A percentile compares a stretch with the other conserved stretches of the same genome.
phyloP scores from a whole-genome alignment of 2,888 invertebrate species.

The Drosophila atripex region DNA sequence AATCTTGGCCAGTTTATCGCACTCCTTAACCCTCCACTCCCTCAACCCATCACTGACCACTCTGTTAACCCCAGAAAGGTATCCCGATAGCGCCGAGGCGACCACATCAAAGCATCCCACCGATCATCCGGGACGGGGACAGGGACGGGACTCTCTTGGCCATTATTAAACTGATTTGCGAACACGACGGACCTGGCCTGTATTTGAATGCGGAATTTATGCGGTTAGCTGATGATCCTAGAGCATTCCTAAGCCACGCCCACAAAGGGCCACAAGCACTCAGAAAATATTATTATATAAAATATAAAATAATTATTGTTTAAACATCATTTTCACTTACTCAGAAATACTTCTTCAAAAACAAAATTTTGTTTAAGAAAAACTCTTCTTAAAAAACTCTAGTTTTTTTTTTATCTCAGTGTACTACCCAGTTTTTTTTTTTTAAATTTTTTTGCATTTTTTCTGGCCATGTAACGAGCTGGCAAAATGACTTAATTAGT shows the following conservation, averaged over 20 bases:
- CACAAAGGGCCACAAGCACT: conserved; percentile 1
- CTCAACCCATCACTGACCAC: neutral
- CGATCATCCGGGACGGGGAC: conserved; percentile 8
- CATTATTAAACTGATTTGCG: conserved; percentile 78
- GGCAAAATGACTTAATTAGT: conserved; percentile 78
- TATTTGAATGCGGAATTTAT: conserved; percentile 61
- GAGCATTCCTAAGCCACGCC: conserved; percentile 20
- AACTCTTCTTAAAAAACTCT: too few species aligned
- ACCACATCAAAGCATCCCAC: conserved; percentile 39
- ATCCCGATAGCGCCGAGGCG: conserved; percentile 39
- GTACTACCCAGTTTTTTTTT: conserved; percentile 15
- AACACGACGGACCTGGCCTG: conserved; percentile 13
- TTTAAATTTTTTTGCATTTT: neutral
- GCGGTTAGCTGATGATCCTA: conserved; percentile 35
- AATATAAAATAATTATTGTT: too few species aligned
- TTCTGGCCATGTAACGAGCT: conserved; percentile 61
- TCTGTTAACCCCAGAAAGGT: conserved; percentile 7
- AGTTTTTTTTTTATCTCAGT: neutral
- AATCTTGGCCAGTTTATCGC: conserved; percentile 49
- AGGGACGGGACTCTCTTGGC: too few species aligned
- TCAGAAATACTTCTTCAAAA: too few species aligned
- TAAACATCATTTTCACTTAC: too few species aligned
- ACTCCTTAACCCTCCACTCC: conserved; percentile 9
- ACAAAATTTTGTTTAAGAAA: too few species aligned
- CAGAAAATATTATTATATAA: neutral